phyloP scores from a whole-genome alignment of 2,888 invertebrate species.

The Nyleta sp. region DNA sequence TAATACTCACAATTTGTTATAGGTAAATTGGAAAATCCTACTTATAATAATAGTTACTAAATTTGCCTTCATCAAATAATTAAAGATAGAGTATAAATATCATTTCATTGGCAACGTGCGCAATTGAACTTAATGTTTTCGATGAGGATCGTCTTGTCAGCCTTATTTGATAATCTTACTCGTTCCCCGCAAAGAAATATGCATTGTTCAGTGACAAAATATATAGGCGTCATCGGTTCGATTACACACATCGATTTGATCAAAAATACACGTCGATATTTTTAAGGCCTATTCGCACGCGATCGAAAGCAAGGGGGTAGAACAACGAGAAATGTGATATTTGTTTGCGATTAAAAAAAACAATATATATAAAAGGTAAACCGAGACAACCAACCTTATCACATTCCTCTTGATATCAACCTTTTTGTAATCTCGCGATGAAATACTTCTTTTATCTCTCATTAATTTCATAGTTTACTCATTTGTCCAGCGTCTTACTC shows the following conservation, averaged over 20 bases:
- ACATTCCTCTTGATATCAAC: constrained; percentile 67
- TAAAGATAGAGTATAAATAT: constrained; percentile 57
- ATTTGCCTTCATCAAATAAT: constrained; percentile 48
- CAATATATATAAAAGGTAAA: constrained; percentile 20
- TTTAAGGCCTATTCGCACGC: constrained; percentile 51
- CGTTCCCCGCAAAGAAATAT: constrained; percentile 40
- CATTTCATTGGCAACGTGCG: constrained; percentile 68
- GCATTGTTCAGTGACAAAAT: constrained; percentile 42
- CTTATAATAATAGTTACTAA: constrained; percentile 71
- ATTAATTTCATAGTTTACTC: constrained; percentile 10
- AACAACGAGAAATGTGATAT: constrained; percentile 39
- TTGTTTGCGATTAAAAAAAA: constrained; percentile 37
- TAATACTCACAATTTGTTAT: constrained; percentile 76
- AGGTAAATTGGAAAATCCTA: constrained; percentile 76
- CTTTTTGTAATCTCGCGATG: constrained; percentile 24
- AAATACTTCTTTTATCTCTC: not conserved
- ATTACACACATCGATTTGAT: constrained; percentile 45
- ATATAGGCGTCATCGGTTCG: constrained; percentile 45
- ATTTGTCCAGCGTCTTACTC: constrained; percentile 5
- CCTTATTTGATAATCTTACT: constrained; percentile 43
- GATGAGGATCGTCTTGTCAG: constrained; percentile 42
- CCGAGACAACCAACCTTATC: constrained; percentile 65
- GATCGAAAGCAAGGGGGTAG: constrained; percentile 37
- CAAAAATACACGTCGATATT: constrained; percentile 50
- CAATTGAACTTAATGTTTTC: constrained; percentile 70